Percentiles rank a stretch among this genome's conserved stretches.
Evolutionary conservation across 2,113 vertebrate genomes (phyloP).

Genomic region (Limnothrissa miodon): DNA sequence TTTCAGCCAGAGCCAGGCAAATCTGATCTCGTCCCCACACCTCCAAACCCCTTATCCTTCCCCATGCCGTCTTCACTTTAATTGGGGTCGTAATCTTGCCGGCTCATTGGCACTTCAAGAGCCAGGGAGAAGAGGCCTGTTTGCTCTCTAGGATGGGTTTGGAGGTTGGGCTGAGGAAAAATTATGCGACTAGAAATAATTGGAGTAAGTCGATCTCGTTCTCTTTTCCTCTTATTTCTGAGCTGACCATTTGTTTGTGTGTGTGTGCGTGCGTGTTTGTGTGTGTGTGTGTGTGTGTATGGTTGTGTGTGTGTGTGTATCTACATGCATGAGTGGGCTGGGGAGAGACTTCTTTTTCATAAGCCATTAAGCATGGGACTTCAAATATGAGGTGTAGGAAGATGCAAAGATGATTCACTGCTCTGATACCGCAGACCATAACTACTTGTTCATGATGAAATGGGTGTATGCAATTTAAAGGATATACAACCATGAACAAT

Average conservation of each 20-base stretch:
- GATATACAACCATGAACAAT: background rate
- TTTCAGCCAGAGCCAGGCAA: background rate
- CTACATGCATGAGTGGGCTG: background rate
- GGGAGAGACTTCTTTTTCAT: background rate
- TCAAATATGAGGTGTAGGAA: constrained; percentile 11
- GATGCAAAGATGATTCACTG: background rate
- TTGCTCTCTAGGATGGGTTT: background rate
- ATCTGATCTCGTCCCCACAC: constrained; percentile 7
- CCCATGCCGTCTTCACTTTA: constrained; percentile 24
- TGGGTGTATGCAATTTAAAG: background rate
- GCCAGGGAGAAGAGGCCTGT: background rate
- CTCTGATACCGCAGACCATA: background rate
- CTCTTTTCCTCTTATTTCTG: background rate
- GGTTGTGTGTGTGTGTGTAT: background rate
- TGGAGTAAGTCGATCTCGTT: background rate
- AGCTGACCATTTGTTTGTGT: too few relatives aligned
- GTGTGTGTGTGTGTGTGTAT: background rate
- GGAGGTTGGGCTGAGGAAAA: background rate
- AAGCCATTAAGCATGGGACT: background rate
- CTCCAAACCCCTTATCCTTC: background rate
- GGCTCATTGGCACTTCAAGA: background rate
- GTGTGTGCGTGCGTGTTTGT: background rate
- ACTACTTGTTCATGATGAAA: background rate
- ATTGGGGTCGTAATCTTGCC: constrained; percentile 6
- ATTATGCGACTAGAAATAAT: background rate